A percentile compares a stretch with the other conserved stretches of the same genome.
phyloP scores from a whole-genome alignment of 2,797 vertebrate genomes.

The Ctenosaura bakeri region DNA sequence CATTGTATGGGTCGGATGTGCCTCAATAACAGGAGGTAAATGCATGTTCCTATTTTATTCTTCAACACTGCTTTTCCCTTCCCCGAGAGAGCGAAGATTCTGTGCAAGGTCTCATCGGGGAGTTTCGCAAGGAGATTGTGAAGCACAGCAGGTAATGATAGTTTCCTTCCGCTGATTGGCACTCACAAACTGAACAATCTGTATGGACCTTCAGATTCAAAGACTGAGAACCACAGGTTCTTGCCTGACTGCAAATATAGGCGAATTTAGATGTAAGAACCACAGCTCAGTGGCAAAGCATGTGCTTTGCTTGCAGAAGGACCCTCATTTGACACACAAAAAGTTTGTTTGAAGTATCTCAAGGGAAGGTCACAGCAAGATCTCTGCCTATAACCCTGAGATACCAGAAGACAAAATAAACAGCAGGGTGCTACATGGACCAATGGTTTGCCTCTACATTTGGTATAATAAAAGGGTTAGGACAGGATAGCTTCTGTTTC shows the following conservation, averaged over 20 bases:
- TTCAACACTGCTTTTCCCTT: neutral
- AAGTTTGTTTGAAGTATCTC: neutral
- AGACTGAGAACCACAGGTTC: neutral
- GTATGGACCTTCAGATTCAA: neutral
- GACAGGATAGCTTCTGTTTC: neutral
- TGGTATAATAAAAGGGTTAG: neutral
- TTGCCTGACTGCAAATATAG: neutral
- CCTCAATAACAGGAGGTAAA: neutral
- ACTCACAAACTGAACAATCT: constrained; percentile 4
- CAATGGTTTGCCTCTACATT: neutral
- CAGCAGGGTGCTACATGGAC: too few species aligned
- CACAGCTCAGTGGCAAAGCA: neutral
- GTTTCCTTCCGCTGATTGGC: constrained; percentile 40
- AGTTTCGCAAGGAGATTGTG: constrained; percentile 49
- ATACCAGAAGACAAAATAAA: too few species aligned
- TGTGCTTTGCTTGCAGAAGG: neutral
- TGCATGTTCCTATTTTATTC: neutral
- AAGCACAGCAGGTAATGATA: constrained; percentile 55
- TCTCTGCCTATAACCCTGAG: neutral
- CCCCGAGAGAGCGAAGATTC: constrained; percentile 39
- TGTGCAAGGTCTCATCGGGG: constrained; percentile 25
- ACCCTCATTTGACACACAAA: too few species aligned
- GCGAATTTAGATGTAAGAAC: neutral
- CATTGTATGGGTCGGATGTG: constrained; percentile 1
- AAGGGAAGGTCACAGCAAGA: neutral